Evolutionary conservation across 2,797 vertebrate species (phyloP).

Genomic region (Capromys pilorides): DNA sequence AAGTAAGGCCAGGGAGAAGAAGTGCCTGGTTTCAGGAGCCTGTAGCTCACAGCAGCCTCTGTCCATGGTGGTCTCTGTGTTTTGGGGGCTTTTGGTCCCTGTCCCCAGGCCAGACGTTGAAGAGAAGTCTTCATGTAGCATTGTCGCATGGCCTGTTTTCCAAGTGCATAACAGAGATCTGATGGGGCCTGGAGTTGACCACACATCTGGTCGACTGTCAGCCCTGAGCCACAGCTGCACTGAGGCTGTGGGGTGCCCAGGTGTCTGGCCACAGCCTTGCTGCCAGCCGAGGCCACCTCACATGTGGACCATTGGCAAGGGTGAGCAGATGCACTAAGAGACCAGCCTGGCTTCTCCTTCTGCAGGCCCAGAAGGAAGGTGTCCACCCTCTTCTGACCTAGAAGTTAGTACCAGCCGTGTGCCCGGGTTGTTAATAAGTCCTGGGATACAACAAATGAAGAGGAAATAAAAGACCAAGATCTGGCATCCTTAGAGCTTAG

Average conservation of each 20-base stretch:
- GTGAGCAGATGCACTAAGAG: not conserved
- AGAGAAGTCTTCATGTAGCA: no score
- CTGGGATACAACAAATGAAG: accelerated
- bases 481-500: not conserved
- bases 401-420: accelerated
- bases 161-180: not conserved
- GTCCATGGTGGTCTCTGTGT: not conserved
- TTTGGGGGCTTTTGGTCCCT: not conserved
- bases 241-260: slow-evolving; percentile 3
- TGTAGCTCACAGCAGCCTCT: not conserved
- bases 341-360: not conserved
- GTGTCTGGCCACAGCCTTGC: not conserved
- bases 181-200: not conserved
- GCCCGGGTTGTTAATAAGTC: accelerated
- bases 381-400: accelerated
- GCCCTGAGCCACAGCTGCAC: slow-evolving; percentile 31
- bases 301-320: not conserved
- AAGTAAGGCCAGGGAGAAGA: not conserved
- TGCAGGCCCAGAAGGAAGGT: not conserved
- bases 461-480: not conserved
- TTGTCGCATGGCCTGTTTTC: slow-evolving; percentile 63
- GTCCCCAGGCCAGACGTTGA: not conserved
- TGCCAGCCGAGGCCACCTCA: not conserved
- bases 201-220: not conserved
- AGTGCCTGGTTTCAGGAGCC: not conserved